Evolutionary conservation across 2,888 invertebrate genomes (phyloP).

Genomic region (Syritta pipiens): DNA sequence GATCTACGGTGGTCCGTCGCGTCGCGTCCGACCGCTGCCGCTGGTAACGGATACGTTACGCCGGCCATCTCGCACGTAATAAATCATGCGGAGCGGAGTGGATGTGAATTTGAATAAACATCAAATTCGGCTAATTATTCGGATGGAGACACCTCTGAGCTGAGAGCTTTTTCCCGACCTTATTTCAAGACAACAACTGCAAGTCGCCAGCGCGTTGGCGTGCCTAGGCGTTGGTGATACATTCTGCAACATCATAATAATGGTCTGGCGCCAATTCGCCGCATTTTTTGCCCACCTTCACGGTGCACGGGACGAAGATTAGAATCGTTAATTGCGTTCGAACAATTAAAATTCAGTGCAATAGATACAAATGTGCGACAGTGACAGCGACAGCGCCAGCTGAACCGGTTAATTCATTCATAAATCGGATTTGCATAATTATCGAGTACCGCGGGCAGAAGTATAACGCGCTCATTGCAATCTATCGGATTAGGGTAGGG

Average conservation of each 20-base stretch:
- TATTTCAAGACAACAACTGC: too few species aligned
- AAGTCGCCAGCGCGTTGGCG: constrained; percentile 36
- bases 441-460: constrained; percentile 47
- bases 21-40: constrained; percentile 1
- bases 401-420: constrained; percentile 56
- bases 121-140: constrained; percentile 49
- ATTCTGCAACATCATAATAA: constrained; percentile 61
- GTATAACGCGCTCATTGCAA: constrained; percentile 24
- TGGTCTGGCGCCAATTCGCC: constrained; percentile 60
- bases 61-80: constrained; percentile 49
- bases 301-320: constrained; percentile 20
- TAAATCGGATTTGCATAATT: constrained; percentile 65
- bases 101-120: constrained; percentile 42
- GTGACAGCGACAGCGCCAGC: constrained; percentile 38
- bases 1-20: constrained; percentile 46
- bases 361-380: constrained; percentile 28
- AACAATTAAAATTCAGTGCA: constrained; percentile 54
- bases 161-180: too few species aligned
- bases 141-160: background rate
- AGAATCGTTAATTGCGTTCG: constrained; percentile 55
- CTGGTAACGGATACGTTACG: constrained; percentile 27
- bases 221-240: constrained; percentile 49
- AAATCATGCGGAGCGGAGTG: constrained; percentile 27
- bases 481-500: constrained; percentile 22
- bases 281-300: constrained; percentile 58